A percentile compares a stretch with the other conserved stretches of the same genome.
Conservation (phyloP, 2,797 vertebrate genomes). For the Protonibea diacanthus region DNA sequence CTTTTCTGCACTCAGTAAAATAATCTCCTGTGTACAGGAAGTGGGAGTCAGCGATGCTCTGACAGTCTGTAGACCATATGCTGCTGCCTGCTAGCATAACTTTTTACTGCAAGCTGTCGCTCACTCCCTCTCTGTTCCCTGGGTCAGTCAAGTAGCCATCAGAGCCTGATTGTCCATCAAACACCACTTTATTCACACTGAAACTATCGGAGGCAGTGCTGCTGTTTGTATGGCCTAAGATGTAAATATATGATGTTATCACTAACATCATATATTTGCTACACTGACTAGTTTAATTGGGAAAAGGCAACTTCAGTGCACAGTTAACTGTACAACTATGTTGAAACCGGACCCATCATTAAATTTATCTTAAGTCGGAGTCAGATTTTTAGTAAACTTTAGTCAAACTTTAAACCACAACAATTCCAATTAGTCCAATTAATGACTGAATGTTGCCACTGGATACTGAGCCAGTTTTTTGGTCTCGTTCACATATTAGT, state of each 20-base stretch:
- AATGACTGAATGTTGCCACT: background rate
- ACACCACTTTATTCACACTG: slow-evolving; percentile 63
- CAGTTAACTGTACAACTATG: background rate
- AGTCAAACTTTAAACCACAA: background rate
- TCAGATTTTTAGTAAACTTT: background rate
- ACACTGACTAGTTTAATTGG: background rate
- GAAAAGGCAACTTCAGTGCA: background rate
- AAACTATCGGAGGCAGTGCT: slow-evolving; percentile 32
- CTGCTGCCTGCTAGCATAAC: slow-evolving; percentile 47
- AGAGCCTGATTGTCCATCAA: slow-evolving; percentile 61
- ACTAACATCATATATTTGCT: background rate
- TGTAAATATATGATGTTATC: background rate
- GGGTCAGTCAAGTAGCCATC: slow-evolving; percentile 65
- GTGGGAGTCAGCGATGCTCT: slow-evolving; percentile 30
- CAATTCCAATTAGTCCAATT: background rate
- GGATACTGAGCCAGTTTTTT: background rate
- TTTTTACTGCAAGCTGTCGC: slow-evolving; percentile 73
- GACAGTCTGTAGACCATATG: slow-evolving; percentile 68
- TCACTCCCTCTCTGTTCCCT: slow-evolving; percentile 54
- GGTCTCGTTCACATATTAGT: background rate
- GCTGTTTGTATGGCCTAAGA: slow-evolving; percentile 15
- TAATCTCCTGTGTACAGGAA: slow-evolving; percentile 32
- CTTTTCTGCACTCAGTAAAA: slow-evolving; percentile 31
- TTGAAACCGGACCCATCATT: background rate
- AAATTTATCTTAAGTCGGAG: background rate